Conservation (phyloP, 2,797 vertebrate genomes). For the Syngnathus rostellatus region DNA sequence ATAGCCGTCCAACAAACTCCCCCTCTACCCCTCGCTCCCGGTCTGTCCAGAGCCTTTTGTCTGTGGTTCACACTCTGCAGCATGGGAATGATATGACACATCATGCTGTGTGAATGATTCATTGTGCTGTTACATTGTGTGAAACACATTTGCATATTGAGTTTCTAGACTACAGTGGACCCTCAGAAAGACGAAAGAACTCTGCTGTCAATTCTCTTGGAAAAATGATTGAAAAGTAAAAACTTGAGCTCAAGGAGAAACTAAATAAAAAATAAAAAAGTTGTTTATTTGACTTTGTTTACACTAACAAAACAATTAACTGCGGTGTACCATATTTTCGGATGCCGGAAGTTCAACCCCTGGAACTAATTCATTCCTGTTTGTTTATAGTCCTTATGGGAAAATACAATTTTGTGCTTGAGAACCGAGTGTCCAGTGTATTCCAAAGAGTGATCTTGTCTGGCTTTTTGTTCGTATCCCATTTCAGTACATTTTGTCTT, state of each 20-base stretch:
- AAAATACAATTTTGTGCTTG: background rate
- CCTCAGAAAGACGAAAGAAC: background rate
- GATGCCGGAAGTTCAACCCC: background rate
- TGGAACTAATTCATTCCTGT: background rate
- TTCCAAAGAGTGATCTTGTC: background rate
- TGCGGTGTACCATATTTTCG: background rate
- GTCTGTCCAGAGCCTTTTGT: slow-evolving; percentile 41
- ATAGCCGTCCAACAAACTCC: slow-evolving; percentile 60
- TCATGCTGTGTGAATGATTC: background rate
- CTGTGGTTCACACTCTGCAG: slow-evolving; percentile 9
- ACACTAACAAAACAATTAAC: no score
- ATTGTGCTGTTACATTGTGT: background rate
- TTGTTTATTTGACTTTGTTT: no score
- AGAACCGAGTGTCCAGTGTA: slow-evolving; percentile 3
- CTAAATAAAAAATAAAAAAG: background rate
- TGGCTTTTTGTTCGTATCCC: background rate
- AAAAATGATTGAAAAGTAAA: background rate
- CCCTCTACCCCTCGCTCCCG: slow-evolving; percentile 51
- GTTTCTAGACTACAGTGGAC: background rate
- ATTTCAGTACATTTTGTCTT: background rate
- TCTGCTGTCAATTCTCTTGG: background rate
- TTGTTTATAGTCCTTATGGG: background rate
- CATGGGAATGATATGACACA: slow-evolving; percentile 5
- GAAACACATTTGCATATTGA: background rate
- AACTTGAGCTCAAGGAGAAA: no score